Base-by-base conservation (phyloP, 2,888 invertebrate species). In the Synanthedon andrenaeformis region DNA sequence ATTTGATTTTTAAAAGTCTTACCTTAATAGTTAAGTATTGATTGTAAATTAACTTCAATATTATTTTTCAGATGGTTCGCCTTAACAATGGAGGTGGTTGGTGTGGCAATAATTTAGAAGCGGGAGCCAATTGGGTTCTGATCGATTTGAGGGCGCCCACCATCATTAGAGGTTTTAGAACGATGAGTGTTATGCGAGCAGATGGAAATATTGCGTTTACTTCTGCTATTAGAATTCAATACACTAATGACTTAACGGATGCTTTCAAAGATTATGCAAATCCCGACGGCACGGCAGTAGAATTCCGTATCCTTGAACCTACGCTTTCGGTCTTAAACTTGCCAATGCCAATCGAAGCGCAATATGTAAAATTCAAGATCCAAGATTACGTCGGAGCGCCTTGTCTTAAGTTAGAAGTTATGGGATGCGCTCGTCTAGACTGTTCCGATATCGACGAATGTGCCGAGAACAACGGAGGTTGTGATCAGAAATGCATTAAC, bases 401-500 rank as follows among this genome's bases (percentile, higher is more conserved):
- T 1, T 97, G 97, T 69, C 82, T 97, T 56, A 94, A 96, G 74
- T 81, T 97, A 56, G 97, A 97, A 89, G 89, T 96, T 42, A 96
- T 96, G 95, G 97, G 97, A 14, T 97, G 97, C 71, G 94, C 95
- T 0, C 90, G 96, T 61, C 88, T 96, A 61, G 96, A 97, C 70
- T 97, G 97, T 72, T 89, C 91, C 13, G 97, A 97, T 70, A 90
- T 96, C 50, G 96, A 97, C 68, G 97, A 97, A 74, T 97, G 97
- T 71, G 90, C 90, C 50, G 90, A 90, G 41, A 92, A 93, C 62
- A 97, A 97, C 69, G 97, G 97, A 12, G 96, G 96, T 13, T 97
- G 97, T 76, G 95, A 96, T 68, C 97, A 97, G 69, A 96, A 96
- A 80, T 97, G 97, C 79, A 89, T 96, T 49, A 97, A 97, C 72